These are phyloP conservation scores for Sinocyclocheilus anophthalmus DNA, from an alignment of 2,113 vertebrate genomes.

Conservation along the genomic window DNA sequence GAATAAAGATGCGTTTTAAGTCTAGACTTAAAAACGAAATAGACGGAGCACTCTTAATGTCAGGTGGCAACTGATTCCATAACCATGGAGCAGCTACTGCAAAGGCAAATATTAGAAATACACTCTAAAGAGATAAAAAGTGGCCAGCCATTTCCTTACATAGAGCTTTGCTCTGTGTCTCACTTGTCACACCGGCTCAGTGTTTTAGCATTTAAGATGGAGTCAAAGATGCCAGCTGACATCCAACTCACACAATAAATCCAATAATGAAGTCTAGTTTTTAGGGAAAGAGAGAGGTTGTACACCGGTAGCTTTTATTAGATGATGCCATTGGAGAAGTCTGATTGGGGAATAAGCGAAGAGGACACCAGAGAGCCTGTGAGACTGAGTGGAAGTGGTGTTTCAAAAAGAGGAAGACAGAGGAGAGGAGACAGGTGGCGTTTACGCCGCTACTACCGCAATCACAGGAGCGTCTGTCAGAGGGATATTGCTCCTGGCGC, in stretches of 20 bases:
- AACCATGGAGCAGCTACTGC: no score
- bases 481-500: conserved; percentile 58
- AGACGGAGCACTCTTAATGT: no score
- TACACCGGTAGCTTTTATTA: conserved; percentile 6
- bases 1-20: no score
- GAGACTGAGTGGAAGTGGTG: conserved; percentile 3
- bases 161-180: neutral
- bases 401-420: neutral
- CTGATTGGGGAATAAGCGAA: conserved; percentile 26
- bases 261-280: conserved; percentile 35
- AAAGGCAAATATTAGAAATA: neutral
- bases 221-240: conserved; percentile 16
- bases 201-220: conserved; percentile 12
- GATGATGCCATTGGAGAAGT: conserved; percentile 26
- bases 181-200: conserved; percentile 13
- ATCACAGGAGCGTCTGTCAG: neutral
- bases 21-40: no score
- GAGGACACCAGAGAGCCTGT: conserved; percentile 31
- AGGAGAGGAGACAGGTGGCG: conserved; percentile 47
- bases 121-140: conserved; percentile 7
- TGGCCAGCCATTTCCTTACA: neutral
- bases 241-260: conserved; percentile 29
- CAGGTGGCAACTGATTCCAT: no score
- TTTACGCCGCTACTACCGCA: conserved; percentile 60
- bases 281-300: neutral